phyloP scores from a whole-genome alignment of 2,797 vertebrate species.

The Siniperca obscura region DNA sequence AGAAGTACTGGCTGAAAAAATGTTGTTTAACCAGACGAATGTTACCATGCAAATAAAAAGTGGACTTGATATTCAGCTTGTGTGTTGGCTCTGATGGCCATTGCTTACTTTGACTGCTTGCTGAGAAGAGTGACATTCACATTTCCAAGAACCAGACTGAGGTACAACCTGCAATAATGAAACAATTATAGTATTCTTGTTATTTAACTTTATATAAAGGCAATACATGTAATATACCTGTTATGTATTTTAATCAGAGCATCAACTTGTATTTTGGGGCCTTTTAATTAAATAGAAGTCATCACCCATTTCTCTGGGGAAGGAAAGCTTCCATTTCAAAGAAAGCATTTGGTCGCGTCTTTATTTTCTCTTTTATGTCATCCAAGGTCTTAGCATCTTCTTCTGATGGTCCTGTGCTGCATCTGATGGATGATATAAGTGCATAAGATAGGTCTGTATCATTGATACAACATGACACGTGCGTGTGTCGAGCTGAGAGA shows the following conservation, averaged over 20 bases:
- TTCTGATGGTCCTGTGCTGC: constrained; percentile 73
- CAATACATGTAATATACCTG: neutral
- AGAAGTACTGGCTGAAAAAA: neutral
- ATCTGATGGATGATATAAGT: constrained; percentile 75
- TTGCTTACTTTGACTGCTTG: constrained; percentile 90
- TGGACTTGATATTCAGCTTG: neutral
- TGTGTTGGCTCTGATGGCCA: neutral
- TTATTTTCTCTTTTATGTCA: constrained; percentile 88
- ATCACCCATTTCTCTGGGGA: constrained; percentile 96
- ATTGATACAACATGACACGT: neutral
- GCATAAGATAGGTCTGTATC: neutral
- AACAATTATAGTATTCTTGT: constrained; percentile 13
- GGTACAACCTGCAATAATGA: constrained; percentile 88
- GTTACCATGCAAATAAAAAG: neutral
- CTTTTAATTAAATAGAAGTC: neutral
- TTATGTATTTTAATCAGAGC: neutral
- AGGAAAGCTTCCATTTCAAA: constrained; percentile 96
- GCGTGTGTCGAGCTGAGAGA: neutral
- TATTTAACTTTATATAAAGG: neutral
- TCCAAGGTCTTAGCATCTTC: constrained; percentile 77
- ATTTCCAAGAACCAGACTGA: constrained; percentile 94
- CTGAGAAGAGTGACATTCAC: constrained; percentile 95
- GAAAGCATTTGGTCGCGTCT: constrained; percentile 86
- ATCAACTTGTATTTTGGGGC: neutral
- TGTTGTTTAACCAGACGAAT: neutral